Evolutionary conservation across 2,888 invertebrate genomes (phyloP), one percentile per base, ranked within the genome.

Genomic region (Sisyra terminalis): DNA sequence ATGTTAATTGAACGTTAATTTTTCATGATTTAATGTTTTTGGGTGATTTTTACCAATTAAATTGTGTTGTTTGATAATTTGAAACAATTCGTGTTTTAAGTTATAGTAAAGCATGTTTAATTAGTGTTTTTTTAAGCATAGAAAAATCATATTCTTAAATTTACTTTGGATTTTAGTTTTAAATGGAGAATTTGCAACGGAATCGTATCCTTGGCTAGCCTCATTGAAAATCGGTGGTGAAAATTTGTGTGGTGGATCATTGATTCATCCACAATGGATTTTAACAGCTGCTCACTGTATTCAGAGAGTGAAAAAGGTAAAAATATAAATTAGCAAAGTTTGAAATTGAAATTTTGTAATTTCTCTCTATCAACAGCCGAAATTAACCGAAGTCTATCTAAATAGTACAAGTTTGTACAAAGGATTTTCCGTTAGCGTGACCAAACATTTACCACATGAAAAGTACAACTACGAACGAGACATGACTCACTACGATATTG

Each of bases 361-460:
- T 37, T 16, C 37, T 14, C 17, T 15, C 18, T n/a, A 17, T 8
- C 9, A 37, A 37, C 18, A 37, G 37, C 37, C 37, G 10, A 18
- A 18, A 18, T 16, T 17, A 37, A 37, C 18, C 11, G 37, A 37
- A 37, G 16, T 37, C 5, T 11, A 37, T 18, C 18, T 37, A 11
- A 37, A 37, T 11, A 37, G 37, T 18, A 37, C 37, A 9, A 16
- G 37, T 17, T 37, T 37, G 18, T 37, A 37, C 18, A 37, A 37
- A 16, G 37, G 37, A 10, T 11, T 10, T 2, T 11, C 18, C 16
- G 16, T 18, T 7, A 16, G 9, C 16, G 37, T 18, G 14, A 18
- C 10, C 10, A 37, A 37, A 37, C 37, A 37, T 37, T n/a, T 37
- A 17, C 37, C 37, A 37, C 37, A 37, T 37, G 37, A 37, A 11